Conservation (phyloP, 2,113 vertebrate species). For the Lampris megalopsis region DNA sequence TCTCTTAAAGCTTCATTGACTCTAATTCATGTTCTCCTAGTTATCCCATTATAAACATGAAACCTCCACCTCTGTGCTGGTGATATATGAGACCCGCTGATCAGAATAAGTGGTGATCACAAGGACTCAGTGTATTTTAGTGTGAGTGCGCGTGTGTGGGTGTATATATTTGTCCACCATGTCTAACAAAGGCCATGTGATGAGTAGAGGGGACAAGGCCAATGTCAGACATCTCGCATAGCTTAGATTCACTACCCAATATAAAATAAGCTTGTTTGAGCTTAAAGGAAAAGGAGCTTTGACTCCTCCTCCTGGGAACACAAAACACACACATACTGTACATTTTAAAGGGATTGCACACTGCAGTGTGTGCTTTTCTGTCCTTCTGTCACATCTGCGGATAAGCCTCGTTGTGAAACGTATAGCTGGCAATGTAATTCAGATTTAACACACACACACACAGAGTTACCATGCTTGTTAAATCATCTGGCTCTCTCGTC, state of each 20-base stretch:
- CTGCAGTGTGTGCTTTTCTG: conserved; percentile 27
- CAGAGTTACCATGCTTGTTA: conserved; percentile 16
- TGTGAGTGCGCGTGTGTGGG: neutral
- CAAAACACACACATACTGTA: conserved; percentile 14
- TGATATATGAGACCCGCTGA: neutral
- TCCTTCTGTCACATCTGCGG: conserved; percentile 46
- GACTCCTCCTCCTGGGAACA: conserved; percentile 11
- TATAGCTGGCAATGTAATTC: conserved; percentile 48
- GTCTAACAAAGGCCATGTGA: neutral
- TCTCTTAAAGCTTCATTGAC: neutral
- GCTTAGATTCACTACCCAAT: conserved; percentile 21
- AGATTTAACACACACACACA: conserved; percentile 30
- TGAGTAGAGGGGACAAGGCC: neutral
- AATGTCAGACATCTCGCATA: conserved; percentile 14
- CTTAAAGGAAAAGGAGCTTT: conserved; percentile 27
- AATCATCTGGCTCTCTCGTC: conserved; percentile 8
- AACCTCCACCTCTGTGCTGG: conserved; percentile 10
- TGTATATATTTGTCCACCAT: neutral
- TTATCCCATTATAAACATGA: conserved; percentile 31
- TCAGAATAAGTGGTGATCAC: neutral
- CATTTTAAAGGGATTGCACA: conserved; percentile 25
- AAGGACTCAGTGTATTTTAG: neutral
- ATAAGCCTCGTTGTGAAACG: conserved; percentile 46
- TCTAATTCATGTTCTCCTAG: conserved; percentile 6
- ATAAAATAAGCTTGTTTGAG: conserved; percentile 38